phyloP scores from a whole-genome alignment of 2,113 vertebrate species.

The Hiodon tergisus region DNA sequence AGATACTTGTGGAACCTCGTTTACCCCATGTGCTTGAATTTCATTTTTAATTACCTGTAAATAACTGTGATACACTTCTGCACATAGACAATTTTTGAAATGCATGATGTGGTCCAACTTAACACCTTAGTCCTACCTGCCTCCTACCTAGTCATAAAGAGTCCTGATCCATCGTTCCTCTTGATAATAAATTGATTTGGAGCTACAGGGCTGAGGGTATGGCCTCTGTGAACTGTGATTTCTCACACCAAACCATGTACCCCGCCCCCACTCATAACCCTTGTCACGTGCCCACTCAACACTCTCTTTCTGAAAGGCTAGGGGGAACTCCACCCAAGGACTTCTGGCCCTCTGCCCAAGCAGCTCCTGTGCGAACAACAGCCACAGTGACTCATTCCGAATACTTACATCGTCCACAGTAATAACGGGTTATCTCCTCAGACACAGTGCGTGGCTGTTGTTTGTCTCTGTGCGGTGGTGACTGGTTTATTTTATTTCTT shows the following conservation, averaged over 20 bases:
- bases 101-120: too few species aligned
- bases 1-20: too few species aligned
- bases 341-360: slow-evolving; percentile 6
- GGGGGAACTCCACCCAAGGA: background rate
- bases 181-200: too few species aligned
- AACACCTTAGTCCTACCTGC: background rate
- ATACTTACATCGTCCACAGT: background rate
- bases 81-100: too few species aligned
- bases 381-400: background rate
- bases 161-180: background rate
- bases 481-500: too few species aligned
- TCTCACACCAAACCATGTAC: background rate
- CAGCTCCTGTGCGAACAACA: slow-evolving; percentile 13
- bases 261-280: background rate
- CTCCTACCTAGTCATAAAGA: background rate
- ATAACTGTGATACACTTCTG: too few species aligned
- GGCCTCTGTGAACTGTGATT: background rate
- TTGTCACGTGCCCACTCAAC: background rate
- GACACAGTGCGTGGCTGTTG: background rate
- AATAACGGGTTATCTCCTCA: background rate
- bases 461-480: background rate
- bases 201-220: background rate
- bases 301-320: background rate
- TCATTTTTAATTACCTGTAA: too few species aligned
- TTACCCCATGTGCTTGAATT: too few species aligned